Evolutionary conservation across 2,888 invertebrate species (phyloP).

Genomic region (Leptothorax acervorum): DNA sequence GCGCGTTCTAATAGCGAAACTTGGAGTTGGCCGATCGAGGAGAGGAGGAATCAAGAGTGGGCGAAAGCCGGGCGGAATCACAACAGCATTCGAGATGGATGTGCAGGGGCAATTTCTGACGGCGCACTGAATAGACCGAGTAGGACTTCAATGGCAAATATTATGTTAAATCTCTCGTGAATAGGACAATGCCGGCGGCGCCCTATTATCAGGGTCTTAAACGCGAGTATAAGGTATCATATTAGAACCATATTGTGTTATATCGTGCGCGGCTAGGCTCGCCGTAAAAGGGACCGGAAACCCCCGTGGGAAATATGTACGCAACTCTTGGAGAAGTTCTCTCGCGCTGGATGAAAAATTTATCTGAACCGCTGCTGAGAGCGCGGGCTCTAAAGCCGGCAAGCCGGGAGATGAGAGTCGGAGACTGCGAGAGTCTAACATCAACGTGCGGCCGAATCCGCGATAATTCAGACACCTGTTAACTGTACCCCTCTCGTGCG

Average conservation of each 20-base stretch:
- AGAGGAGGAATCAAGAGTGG: not conserved
- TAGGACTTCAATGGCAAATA: constrained; percentile 85
- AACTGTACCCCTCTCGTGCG: constrained; percentile 5
- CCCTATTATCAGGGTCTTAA: constrained; percentile 82
- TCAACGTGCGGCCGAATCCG: not conserved
- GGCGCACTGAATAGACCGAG: constrained; percentile 72
- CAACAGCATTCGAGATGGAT: constrained; percentile 59
- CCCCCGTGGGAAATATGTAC: constrained; percentile 80
- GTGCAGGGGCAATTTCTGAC: constrained; percentile 72
- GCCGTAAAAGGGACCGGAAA: constrained; percentile 69
- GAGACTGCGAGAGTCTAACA: not conserved
- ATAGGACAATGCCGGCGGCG: constrained; percentile 80
- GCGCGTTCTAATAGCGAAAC: constrained; percentile 51
- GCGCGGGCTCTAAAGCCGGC: not conserved
- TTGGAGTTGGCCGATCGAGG: constrained; percentile 43
- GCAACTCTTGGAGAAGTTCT: constrained; percentile 55
- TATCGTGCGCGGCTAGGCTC: constrained; percentile 68
- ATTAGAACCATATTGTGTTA: constrained; percentile 83
- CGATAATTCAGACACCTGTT: constrained; percentile 32
- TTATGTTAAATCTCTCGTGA: constrained; percentile 85
- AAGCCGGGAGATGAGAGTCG: constrained; percentile 9
- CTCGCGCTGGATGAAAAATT: constrained; percentile 68
- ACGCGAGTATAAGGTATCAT: constrained; percentile 78
- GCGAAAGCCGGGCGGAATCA: constrained; percentile 37
- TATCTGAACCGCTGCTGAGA: constrained; percentile 45